A percentile compares a stretch with the other conserved stretches of the same genome.
These are phyloP conservation scores for Amphiprion ocellaris DNA, from an alignment of 2,113 vertebrate genomes.

Conservation along the genomic window DNA sequence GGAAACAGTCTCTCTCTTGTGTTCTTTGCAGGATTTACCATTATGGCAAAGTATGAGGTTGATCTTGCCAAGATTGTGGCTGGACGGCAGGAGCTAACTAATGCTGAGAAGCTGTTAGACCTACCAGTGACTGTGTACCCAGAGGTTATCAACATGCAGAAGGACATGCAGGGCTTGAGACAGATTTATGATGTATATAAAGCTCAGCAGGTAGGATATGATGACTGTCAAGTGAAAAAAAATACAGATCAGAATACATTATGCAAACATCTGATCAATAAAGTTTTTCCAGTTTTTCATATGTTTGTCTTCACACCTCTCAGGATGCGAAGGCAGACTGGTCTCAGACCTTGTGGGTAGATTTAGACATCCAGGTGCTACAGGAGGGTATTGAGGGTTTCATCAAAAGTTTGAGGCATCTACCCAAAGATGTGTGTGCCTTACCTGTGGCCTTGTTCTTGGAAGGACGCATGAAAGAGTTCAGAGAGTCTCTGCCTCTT, in stretches of 20 bases:
- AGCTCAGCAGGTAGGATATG: slow-evolving; percentile 84
- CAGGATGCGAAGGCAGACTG: slow-evolving; percentile 92
- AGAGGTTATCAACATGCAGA: slow-evolving; percentile 87
- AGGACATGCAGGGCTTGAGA: slow-evolving; percentile 87
- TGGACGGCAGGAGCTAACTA: slow-evolving; percentile 84
- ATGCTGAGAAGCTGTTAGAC: slow-evolving; percentile 92
- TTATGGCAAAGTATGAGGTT: slow-evolving; percentile 85
- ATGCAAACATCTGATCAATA: neutral
- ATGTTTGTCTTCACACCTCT: slow-evolving; percentile 31
- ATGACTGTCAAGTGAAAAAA: neutral
- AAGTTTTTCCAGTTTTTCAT: neutral
- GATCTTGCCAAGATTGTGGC: slow-evolving; percentile 86
- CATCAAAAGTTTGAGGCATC: slow-evolving; percentile 86
- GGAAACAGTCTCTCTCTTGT: neutral
- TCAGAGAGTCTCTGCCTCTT: slow-evolving; percentile 93
- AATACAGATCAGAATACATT: neutral
- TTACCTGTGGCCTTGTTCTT: slow-evolving; percentile 87
- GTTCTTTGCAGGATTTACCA: slow-evolving; percentile 83
- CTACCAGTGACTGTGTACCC: slow-evolving; percentile 88
- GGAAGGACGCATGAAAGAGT: slow-evolving; percentile 92
- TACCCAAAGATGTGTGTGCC: slow-evolving; percentile 86
- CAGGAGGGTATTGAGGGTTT: slow-evolving; percentile 91
- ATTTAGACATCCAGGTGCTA: slow-evolving; percentile 91
- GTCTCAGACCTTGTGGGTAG: slow-evolving; percentile 94
- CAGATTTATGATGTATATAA: slow-evolving; percentile 90